These are phyloP conservation scores for Cardiocondyla obscurior DNA, from an alignment of 1,140 invertebrate species.

Conservation along the genomic window DNA sequence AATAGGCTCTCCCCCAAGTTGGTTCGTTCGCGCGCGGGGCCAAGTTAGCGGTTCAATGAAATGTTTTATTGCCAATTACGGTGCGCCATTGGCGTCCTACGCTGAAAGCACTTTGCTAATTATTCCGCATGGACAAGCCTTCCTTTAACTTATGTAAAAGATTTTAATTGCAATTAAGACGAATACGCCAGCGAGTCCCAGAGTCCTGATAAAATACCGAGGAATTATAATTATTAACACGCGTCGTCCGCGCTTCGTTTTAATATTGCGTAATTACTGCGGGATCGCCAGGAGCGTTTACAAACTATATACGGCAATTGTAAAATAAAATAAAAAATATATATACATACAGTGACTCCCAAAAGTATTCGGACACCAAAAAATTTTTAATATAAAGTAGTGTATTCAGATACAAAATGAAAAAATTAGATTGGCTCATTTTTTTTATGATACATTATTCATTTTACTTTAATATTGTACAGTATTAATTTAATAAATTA, in stretches of 20 bases:
- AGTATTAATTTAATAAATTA: too few species aligned
- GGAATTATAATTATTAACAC: neutral
- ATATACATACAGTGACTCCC: too few species aligned
- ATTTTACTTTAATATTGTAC: too few species aligned
- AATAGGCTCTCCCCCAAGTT: constrained; percentile 65
- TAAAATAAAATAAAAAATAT: too few species aligned
- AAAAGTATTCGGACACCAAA: too few species aligned
- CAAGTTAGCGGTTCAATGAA: constrained; percentile 58
- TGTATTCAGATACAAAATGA: too few species aligned
- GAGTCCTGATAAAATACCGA: neutral
- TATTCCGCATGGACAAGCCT: constrained; percentile 46
- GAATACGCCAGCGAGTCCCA: neutral
- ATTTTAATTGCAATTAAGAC: constrained; percentile 51
- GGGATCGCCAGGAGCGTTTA: too few species aligned
- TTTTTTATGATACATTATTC: too few species aligned
- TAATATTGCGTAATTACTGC: neutral
- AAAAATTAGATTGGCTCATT: too few species aligned
- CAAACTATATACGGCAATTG: too few species aligned
- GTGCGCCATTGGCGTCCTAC: constrained; percentile 24
- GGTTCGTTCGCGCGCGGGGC: constrained; percentile 16
- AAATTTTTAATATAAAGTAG: too few species aligned
- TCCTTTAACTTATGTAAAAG: constrained; percentile 45
- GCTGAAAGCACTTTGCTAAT: constrained; percentile 62
- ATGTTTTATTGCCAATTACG: constrained; percentile 67
- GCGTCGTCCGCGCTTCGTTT: neutral